phyloP scores from a whole-genome alignment of 2,797 vertebrate species.

The Oreochromis grahami region DNA sequence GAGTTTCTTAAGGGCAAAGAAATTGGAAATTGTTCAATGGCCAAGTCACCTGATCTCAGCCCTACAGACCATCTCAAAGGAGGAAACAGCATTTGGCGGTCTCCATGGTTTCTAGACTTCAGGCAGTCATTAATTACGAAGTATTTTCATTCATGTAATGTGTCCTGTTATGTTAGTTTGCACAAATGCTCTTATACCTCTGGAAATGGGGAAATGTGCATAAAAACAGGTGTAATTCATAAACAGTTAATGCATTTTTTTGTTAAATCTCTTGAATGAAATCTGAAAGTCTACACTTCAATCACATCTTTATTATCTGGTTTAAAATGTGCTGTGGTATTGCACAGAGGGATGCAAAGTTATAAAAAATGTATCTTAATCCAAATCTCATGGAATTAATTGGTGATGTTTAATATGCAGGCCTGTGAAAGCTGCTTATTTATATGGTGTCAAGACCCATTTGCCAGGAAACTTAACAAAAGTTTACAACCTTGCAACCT shows the following conservation, averaged over 20 bases:
- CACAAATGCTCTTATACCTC: neutral
- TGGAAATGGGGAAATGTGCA: neutral
- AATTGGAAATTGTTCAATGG: neutral
- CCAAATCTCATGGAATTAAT: neutral
- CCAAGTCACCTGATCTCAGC: neutral
- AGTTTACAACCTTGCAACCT: neutral
- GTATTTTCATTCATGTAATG: neutral
- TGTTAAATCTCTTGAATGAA: neutral
- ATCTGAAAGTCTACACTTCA: neutral
- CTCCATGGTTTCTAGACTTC: neutral
- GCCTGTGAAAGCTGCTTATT: neutral
- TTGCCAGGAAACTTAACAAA: neutral
- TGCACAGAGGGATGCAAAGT: neutral
- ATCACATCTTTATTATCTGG: neutral
- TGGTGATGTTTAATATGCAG: neutral
- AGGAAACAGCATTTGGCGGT: neutral
- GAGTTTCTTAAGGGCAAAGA: neutral
- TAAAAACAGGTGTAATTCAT: neutral
- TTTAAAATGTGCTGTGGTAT: neutral
- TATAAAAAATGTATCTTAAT: neutral
- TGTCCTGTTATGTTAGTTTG: neutral
- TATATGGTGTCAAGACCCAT: neutral
- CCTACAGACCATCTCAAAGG: neutral
- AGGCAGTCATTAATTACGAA: neutral
- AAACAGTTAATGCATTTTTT: neutral